Evolutionary conservation across 2,888 invertebrate species (phyloP).

Genomic region (Tillus elongatus): DNA sequence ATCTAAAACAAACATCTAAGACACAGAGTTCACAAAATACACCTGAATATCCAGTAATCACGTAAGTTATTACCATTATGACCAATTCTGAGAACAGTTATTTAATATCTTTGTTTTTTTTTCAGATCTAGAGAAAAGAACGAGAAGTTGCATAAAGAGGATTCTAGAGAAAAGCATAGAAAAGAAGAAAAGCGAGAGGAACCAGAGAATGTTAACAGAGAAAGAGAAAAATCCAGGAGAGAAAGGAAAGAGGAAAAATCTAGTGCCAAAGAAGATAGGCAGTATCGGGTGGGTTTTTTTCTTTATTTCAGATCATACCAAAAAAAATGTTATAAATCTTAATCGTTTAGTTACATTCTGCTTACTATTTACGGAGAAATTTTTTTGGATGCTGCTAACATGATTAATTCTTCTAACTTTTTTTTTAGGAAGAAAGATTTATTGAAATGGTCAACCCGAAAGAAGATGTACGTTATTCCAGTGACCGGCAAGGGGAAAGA

Average conservation of each 20-base stretch:
- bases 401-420: slow-evolving; percentile 6
- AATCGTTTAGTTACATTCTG: too few relatives aligned
- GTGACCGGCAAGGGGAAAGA: slow-evolving; percentile 44
- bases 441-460: slow-evolving; percentile 38
- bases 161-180: slow-evolving; percentile 45
- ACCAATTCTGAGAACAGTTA: slow-evolving; percentile 1
- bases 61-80: slow-evolving; percentile 22
- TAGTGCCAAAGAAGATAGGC: slow-evolving; percentile 34
- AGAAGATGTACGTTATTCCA: slow-evolving; percentile 42
- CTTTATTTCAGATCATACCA: neutral
- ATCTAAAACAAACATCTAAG: slow-evolving; percentile 24
- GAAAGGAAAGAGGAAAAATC: slow-evolving; percentile 46
- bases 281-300: slow-evolving; percentile 34
- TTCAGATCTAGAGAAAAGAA: slow-evolving; percentile 30
- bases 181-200: slow-evolving; percentile 49
- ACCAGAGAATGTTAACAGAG: slow-evolving; percentile 51
- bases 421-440: slow-evolving; percentile 34
- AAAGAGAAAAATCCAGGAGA: slow-evolving; percentile 47
- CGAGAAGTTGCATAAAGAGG: slow-evolving; percentile 39
- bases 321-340: neutral
- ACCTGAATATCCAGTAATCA: slow-evolving; percentile 26
- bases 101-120: neutral
- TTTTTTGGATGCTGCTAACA: too few relatives aligned
- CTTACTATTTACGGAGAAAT: too few relatives aligned
- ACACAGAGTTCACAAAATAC: slow-evolving; percentile 24